phyloP scores from a whole-genome alignment of 1,140 invertebrate genomes.

The Drosophila ambigua region DNA sequence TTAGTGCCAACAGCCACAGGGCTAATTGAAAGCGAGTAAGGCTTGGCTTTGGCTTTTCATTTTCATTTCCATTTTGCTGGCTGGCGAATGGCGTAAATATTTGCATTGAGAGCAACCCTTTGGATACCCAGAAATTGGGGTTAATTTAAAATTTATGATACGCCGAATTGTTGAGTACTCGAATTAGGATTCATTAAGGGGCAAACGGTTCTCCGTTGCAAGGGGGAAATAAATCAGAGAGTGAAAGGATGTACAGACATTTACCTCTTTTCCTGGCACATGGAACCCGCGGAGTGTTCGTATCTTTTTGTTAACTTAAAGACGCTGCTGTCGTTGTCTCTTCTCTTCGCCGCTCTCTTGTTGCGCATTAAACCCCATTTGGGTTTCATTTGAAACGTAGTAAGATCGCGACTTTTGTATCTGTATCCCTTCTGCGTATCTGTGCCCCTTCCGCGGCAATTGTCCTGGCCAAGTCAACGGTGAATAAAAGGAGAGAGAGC shows the following conservation, averaged over 20 bases:
- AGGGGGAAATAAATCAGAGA: conserved; percentile 40
- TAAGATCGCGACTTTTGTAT: conserved; percentile 40
- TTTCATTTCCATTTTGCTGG: conserved; percentile 40
- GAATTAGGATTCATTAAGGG: conserved; percentile 54
- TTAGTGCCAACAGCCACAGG: conserved; percentile 6
- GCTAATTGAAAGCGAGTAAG: conserved; percentile 47
- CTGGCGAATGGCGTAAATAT: conserved; percentile 36
- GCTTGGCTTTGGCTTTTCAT: conserved; percentile 24
- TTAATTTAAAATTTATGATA: conserved; percentile 60
- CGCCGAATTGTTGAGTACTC: conserved; percentile 44
- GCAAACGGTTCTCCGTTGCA: conserved; percentile 1
- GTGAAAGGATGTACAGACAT: not conserved
- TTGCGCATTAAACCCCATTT: conserved; percentile 69
- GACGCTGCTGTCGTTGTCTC: conserved; percentile 20
- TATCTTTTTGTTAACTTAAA: conserved; percentile 60
- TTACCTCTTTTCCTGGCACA: not conserved
- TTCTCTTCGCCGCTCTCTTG: conserved; percentile 35
- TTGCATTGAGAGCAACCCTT: conserved; percentile 31
- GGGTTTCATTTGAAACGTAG: conserved; percentile 78
- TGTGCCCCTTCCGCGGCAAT: conserved; percentile 44
- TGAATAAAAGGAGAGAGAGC: conserved; percentile 50
- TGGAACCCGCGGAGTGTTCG: not conserved
- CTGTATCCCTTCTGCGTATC: conserved; percentile 5
- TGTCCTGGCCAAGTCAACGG: conserved; percentile 70
- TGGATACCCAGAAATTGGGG: conserved; percentile 42